Evolutionary conservation across 92 coral and sea anemone genomes (phyloP), one percentile per base, ranked within the genome.

Genomic region (Epizoanthus rinbou): DNA sequence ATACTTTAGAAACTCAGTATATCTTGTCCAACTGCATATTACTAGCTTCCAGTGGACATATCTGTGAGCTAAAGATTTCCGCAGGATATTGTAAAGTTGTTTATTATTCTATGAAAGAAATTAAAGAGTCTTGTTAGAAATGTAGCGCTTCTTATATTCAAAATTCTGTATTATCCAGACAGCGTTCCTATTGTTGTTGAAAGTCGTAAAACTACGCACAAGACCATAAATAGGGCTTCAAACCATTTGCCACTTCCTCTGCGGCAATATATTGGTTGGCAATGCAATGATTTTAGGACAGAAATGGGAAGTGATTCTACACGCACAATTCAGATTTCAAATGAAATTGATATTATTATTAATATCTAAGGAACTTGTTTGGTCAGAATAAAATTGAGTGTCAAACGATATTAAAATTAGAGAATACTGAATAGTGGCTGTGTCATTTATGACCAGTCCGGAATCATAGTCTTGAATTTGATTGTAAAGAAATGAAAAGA

Each of bases 281-380:
- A 62, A 59, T 37, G 58, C 15, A 60, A 9, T 41, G 37, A 63
- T 14, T 60, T 6, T 6, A 43, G 25, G 21, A 62, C 82, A 78
- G 39, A 62, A 59, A 59, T 41, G 18, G n/a, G 31, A 57, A 62
- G 39, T 24, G 28, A 41, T 43, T 21, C 64, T 23, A 23, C 64
- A 60, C 6, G 3, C 43, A 3, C 18, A 31, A 71, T 60, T 78
- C 37, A 60, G 35, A 37, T 63, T 62, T 16, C 39, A 9, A 78
- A 63, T 59, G 76, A 71, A 60, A n/a, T 18, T 78, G 19, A 21
- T 62, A 43, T 78, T 17, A 25, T 56, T 57, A 14, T 21, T 58
- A 25, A 10, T 74, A 43, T 28, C 33, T 57, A 13, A 54, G 25
- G 21, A 60, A 23, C 6, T 62, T 21, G 39, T 60, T 78, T 50